These are phyloP conservation scores for Myrmecobius fasciatus DNA, from an alignment of 2,113 vertebrate species.

Conservation along the genomic window DNA sequence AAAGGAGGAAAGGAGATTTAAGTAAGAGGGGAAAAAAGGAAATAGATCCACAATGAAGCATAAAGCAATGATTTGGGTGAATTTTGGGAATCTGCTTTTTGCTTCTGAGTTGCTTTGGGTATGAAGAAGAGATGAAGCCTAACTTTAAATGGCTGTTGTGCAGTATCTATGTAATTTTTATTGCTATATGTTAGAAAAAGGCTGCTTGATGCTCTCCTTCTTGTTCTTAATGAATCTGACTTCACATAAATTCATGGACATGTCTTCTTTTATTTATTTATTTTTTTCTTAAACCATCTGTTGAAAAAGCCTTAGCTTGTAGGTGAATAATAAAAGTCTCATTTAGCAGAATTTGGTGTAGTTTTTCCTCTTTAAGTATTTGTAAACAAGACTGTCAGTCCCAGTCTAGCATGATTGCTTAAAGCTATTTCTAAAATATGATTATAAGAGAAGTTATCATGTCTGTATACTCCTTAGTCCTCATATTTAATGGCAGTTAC, in stretches of 20 bases:
- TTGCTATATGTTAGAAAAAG: constrained; percentile 11
- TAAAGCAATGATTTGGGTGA: constrained; percentile 8
- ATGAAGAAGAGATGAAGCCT: constrained; percentile 22
- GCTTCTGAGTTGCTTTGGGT: constrained; percentile 18
- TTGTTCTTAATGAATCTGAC: constrained; percentile 34
- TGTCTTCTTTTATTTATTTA: not conserved
- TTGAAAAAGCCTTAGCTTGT: constrained; percentile 45
- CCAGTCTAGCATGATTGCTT: constrained; percentile 20
- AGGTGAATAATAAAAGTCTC: constrained; percentile 51
- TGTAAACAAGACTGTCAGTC: constrained; percentile 24
- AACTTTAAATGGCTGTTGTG: constrained; percentile 34
- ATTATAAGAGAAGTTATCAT: constrained; percentile 35
- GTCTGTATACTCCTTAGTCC: constrained; percentile 24
- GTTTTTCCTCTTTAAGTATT: constrained; percentile 50
- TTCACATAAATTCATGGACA: not conserved
- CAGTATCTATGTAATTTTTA: constrained; percentile 18
- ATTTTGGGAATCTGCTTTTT: constrained; percentile 30
- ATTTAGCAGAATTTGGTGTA: constrained; percentile 32
- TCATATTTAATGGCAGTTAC: constrained; percentile 12
- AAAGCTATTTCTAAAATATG: constrained; percentile 58
- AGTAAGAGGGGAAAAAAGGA: not conserved
- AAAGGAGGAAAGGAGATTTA: not conserved
- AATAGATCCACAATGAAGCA: not conserved
- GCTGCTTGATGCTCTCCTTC: constrained; percentile 9
- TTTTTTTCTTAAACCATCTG: constrained; percentile 41